These are phyloP conservation scores for Galaxea fascicularis DNA, from an alignment of 92 coral and sea anemone species.

Conservation along the genomic window DNA sequence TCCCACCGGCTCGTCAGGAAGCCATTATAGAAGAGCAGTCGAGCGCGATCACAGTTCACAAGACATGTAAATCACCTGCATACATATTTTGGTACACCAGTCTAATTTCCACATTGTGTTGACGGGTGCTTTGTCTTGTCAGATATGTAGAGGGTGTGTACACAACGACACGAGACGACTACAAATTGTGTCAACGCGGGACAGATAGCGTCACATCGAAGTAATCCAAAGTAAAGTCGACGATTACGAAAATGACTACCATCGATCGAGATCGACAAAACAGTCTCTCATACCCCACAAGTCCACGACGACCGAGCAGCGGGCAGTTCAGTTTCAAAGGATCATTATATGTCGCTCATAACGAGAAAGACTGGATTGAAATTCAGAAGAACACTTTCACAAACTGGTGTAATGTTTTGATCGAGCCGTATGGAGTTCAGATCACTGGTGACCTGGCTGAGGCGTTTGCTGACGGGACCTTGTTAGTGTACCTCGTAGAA, in stretches of 20 bases:
- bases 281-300: constrained; percentile 13
- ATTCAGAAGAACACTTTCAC: constrained; percentile 90
- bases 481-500: constrained; percentile 91
- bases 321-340: constrained; percentile 67
- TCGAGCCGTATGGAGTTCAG: constrained; percentile 77
- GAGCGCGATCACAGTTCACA: constrained; percentile 2
- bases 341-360: constrained; percentile 75
- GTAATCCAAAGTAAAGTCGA: background rate
- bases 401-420: constrained; percentile 92
- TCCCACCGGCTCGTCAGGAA: constrained; percentile 26
- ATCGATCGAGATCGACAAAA: constrained; percentile 11
- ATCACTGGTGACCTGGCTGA: constrained; percentile 75
- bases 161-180: constrained; percentile 1
- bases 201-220: background rate
- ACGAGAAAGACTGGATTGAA: constrained; percentile 95
- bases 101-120: constrained; percentile 47
- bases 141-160: constrained; percentile 65
- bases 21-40: constrained; percentile 34
- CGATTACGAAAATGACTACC: background rate
- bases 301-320: constrained; percentile 43
- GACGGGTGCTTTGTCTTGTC: constrained; percentile 50
- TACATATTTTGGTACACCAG: constrained; percentile 38
- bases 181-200: background rate
- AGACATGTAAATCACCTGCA: constrained; percentile 46
- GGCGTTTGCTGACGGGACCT: constrained; percentile 89